phyloP scores from a whole-genome alignment of 2,888 invertebrate genomes.

The Apamea sordens region DNA sequence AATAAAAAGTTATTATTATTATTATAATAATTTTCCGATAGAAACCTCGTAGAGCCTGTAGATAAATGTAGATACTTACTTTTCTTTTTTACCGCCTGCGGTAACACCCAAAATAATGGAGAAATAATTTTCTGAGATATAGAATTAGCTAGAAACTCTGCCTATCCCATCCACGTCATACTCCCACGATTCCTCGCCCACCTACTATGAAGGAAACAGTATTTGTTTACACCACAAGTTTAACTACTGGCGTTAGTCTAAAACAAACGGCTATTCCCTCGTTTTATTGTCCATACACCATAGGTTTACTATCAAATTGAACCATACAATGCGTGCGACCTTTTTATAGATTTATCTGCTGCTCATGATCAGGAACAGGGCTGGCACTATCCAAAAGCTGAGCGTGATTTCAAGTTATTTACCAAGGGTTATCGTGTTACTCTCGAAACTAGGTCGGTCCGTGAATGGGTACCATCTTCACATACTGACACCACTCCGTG shows the following conservation, averaged over 20 bases:
- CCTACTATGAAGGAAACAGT: constrained; percentile 50
- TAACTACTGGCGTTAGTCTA: constrained; percentile 47
- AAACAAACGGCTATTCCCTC: constrained; percentile 49
- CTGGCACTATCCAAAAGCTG: background rate
- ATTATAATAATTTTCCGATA: background rate
- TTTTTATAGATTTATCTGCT: constrained; percentile 66
- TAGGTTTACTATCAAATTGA: constrained; percentile 64
- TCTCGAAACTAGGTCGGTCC: background rate
- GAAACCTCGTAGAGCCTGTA: background rate
- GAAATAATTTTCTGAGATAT: too few species aligned
- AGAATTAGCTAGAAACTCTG: background rate
- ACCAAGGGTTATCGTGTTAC: background rate
- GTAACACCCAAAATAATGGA: background rate
- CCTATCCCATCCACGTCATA: background rate
- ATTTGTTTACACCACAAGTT: constrained; percentile 54
- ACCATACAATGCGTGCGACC: constrained; percentile 58
- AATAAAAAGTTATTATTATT: too few species aligned
- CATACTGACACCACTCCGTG: background rate
- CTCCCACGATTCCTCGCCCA: constrained; percentile 38
- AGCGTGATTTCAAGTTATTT: background rate
- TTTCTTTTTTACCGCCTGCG: background rate
- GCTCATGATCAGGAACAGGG: constrained; percentile 43
- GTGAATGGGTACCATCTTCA: background rate
- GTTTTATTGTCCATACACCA: constrained; percentile 58
- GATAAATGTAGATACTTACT: background rate